These are phyloP conservation scores for Cremastinae sp. DNA, from an alignment of 2,888 invertebrate genomes.

Conservation along the genomic window DNA sequence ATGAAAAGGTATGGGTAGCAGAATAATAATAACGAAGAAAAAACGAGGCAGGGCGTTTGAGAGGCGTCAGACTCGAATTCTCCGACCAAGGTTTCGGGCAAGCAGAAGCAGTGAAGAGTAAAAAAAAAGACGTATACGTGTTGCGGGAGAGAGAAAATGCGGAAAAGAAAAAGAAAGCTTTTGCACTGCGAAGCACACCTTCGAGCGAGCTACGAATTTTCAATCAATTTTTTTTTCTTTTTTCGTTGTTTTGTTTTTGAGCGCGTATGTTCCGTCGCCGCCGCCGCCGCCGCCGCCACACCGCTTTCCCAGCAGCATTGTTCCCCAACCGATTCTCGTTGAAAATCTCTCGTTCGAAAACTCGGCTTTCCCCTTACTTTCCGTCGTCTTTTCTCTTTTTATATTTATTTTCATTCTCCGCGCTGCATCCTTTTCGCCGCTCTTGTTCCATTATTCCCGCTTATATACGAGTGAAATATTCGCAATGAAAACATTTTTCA, in stretches of 20 bases:
- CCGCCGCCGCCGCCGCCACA: constrained; percentile 46
- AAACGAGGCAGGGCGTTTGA: constrained; percentile 16
- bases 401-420: constrained; percentile 10
- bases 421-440: constrained; percentile 6
- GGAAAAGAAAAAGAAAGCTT: constrained; percentile 37
- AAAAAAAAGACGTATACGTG: no score
- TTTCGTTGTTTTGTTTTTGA: constrained; percentile 49
- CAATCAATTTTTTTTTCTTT: constrained; percentile 60
- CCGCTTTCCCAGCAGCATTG: constrained; percentile 59
- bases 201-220: constrained; percentile 55
- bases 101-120: constrained; percentile 25
- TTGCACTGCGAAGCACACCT: constrained; percentile 52
- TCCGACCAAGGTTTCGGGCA: constrained; percentile 40
- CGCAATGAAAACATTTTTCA: constrained; percentile 61
- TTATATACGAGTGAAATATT: constrained; percentile 61
- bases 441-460: constrained; percentile 55
- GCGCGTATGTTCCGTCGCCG: constrained; percentile 35
- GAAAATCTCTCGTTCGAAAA: constrained; percentile 43
- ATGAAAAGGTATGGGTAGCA: constrained; percentile 42
- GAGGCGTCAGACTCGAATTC: constrained; percentile 43
- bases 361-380: constrained; percentile 12
- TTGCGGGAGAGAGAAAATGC: constrained; percentile 15
- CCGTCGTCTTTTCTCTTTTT: constrained; percentile 7
- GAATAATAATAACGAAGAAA: constrained; percentile 37
- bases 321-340: constrained; percentile 57